Base-by-base conservation (phyloP, 2,113 vertebrate genomes). In the Rostratula benghalensis region DNA sequence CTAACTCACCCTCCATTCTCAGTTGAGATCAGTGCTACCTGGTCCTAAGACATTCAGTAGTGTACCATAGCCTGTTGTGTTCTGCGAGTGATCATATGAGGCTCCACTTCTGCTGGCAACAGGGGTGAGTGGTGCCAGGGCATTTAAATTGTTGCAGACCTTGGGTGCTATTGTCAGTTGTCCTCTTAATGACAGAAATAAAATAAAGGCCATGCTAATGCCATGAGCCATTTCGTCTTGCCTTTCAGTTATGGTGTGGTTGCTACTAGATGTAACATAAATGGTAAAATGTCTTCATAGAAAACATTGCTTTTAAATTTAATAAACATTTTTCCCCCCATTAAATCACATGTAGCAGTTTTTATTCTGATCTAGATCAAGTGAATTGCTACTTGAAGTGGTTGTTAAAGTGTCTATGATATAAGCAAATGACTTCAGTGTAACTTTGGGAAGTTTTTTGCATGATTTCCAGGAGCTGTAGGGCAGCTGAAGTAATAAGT, bases 361-460 rank as follows among this genome's bases (percentile, higher is more conserved):
- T 89, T 86, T 63, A 24, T 70, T 79, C 85, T 54, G 37, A 18
- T 77, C 30, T 37, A 43, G 39, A 41, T 87, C 39, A 80, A 83
- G 59, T 0, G 4, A 82, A 57, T 78, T 53, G 27, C 39, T 68
- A 4, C 65, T 90, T 84, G n/a, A 75, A 93, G 35, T 89, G 19
- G 18, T 45, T 87, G 41, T 60, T 95, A 28, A 79, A 93, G 28
- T 59, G 17, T 68, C 65, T 91, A 25, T 82, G 35, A 77, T 87
- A 90, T 80, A 87, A 88, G 79, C 67, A 88, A 93, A 93, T 83
- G 59, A 77, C 70, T 25, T 80, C 80, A 91, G n/a, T 88, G 54
- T 93, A 91, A 94, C 78, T 93, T 93, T 86, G 87, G 48, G 43
- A 91, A 91, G 64, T 80, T 95, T 95, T 89, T 87, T 93, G 82